Evolutionary conservation across 92 coral and sea anemone genomes (phyloP).

Genomic region (Phenganax stokvisi): DNA sequence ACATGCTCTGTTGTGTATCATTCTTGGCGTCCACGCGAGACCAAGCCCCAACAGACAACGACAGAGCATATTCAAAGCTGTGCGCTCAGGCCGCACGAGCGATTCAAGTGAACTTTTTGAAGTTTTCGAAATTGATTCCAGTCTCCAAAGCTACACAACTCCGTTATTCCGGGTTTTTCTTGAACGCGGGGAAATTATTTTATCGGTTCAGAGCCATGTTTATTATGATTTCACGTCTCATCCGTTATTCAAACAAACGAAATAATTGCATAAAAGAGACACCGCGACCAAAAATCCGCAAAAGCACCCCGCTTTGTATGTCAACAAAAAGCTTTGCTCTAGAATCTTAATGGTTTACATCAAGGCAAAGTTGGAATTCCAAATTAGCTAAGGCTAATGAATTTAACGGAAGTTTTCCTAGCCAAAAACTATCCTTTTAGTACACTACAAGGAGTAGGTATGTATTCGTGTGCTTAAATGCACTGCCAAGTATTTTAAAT

Average conservation of each 20-base stretch:
- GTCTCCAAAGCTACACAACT: too few species aligned
- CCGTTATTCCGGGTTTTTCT: too few species aligned
- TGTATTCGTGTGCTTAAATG: neutral
- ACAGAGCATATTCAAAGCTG: too few species aligned
- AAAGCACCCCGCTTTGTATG: neutral
- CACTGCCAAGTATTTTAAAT: neutral
- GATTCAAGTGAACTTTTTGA: too few species aligned
- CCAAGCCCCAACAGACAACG: too few species aligned
- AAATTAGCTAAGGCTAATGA: neutral
- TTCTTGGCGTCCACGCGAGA: too few species aligned
- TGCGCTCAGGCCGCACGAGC: too few species aligned
- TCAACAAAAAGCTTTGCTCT: neutral
- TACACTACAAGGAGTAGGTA: neutral
- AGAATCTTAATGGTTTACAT: neutral
- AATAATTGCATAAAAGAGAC: neutral
- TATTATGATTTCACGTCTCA: neutral
- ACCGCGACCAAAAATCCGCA: constrained; percentile 7
- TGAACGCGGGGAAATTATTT: too few species aligned
- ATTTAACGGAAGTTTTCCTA: neutral
- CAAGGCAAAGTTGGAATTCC: neutral
- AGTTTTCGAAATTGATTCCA: too few species aligned
- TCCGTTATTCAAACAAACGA: constrained; percentile 7
- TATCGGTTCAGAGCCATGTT: neutral
- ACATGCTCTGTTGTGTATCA: too few species aligned
- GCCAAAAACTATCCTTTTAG: neutral